Evolutionary conservation across 2,113 vertebrate species (phyloP), one percentile per base, ranked within the genome.

Genomic region (Xiphophorus maculatus): DNA sequence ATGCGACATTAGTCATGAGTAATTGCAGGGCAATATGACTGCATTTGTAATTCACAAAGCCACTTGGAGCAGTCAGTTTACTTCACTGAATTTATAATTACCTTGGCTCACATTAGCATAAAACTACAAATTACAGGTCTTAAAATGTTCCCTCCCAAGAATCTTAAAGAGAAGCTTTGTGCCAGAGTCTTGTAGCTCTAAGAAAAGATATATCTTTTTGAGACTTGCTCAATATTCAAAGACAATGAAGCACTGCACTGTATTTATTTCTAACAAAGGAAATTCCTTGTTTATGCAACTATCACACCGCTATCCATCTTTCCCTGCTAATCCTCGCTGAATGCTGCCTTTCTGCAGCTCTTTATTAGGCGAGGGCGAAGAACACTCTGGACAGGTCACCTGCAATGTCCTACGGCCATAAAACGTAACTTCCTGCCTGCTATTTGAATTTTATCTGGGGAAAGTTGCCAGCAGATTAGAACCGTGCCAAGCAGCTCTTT

Each of bases 1-100:
- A 74, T 82, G 73, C 70, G 63, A 25, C 44, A 66, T 80, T 75
- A 82, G 68, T 79, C 69, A 83, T 60, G 54, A 29, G 30, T 83
- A 69, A 83, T 63, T 71, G 35, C 65, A 63, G 25, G 28, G 69
- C 51, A 25, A 58, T 58, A 22, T 58, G 51, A 58, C 51, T 58
- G 10, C 22, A 58, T n/a, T 25, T 58, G 22, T 58, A 58, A 69
- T 37, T 71, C 69, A 74, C 19, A n/a, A 25, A 51, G 69, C 14
- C 74, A 66, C 61, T 12, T 69, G 14, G 48, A 63, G 64, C 63
- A 79, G 27, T 71, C 12, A 32, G 42, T 51, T 69, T 29, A 44
- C 44, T 44, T 13, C n/a, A 48, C 29, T 68, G 28, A 65, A 60
- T 65, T 68, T 33, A 68, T 32, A 35, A 58, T 58, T 58, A 58